A percentile compares a stretch with the other conserved stretches of the same genome.
phyloP scores from a whole-genome alignment of 2,113 vertebrate species.

The Pimephales promelas region DNA sequence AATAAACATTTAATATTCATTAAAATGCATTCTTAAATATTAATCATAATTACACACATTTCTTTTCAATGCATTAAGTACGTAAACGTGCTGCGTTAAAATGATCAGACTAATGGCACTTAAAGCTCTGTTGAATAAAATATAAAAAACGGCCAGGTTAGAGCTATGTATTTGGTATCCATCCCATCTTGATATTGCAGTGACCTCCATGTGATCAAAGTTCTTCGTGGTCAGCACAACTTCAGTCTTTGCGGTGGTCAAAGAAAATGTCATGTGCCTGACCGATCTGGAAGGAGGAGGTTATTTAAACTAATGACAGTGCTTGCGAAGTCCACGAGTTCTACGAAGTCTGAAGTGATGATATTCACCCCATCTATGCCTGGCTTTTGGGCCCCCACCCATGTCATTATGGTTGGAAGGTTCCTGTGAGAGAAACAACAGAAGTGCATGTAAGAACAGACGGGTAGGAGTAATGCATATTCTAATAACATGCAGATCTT shows the following conservation, averaged over 20 bases:
- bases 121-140: neutral
- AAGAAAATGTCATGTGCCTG: constrained; percentile 23
- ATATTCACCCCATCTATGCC: constrained; percentile 92
- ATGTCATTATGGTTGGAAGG: constrained; percentile 91
- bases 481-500: no score
- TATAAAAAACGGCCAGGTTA: neutral
- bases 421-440: constrained; percentile 76
- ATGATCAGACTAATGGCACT: constrained; percentile 4
- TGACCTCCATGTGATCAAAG: neutral
- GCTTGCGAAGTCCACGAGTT: constrained; percentile 93
- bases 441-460: neutral
- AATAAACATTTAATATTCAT: constrained; percentile 12
- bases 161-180: neutral
- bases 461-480: no score
- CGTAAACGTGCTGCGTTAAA: neutral
- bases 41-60: neutral
- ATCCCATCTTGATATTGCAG: neutral
- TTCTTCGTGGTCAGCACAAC: neutral
- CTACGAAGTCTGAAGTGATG: constrained; percentile 98
- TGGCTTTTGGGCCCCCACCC: constrained; percentile 93
- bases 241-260: neutral
- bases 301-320: constrained; percentile 91
- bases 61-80: neutral
- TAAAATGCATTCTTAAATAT: neutral
- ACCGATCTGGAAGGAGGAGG: constrained; percentile 75